phyloP scores from a whole-genome alignment of 2,797 vertebrate species.

The Oryzias sinensis region DNA sequence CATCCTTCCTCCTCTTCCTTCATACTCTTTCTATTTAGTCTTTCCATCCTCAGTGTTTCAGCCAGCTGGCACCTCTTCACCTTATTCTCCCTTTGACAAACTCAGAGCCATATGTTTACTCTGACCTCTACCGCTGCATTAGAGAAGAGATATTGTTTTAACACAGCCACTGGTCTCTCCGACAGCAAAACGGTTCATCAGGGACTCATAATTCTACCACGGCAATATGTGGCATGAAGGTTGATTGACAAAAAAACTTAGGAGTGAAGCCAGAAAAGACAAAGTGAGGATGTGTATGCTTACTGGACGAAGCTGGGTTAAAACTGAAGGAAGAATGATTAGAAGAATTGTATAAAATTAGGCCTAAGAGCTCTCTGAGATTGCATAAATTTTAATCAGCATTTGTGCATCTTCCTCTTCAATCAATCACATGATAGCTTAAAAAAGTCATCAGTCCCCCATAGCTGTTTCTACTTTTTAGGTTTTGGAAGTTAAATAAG shows the following conservation, averaged over 20 bases:
- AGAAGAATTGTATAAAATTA: too few relatives aligned
- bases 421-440: too few relatives aligned
- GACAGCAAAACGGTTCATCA: conserved; percentile 25
- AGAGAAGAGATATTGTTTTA: conserved; percentile 36
- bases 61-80: conserved; percentile 49
- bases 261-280: background rate
- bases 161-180: conserved; percentile 18
- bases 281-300: too few relatives aligned
- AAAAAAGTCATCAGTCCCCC: too few relatives aligned
- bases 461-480: too few relatives aligned
- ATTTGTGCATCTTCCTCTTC: too few relatives aligned
- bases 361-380: too few relatives aligned
- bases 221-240: conserved; percentile 27
- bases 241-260: conserved; percentile 4
- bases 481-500: too few relatives aligned
- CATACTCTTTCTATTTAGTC: background rate
- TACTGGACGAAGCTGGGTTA: too few relatives aligned
- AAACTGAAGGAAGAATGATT: too few relatives aligned
- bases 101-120: conserved; percentile 39
- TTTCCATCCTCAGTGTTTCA: conserved; percentile 18
- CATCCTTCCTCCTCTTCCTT: conserved; percentile 17
- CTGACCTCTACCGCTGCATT: conserved; percentile 49
- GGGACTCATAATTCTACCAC: conserved; percentile 36
- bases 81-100: conserved; percentile 4
- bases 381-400: too few relatives aligned